These are phyloP conservation scores for Scleropages formosus DNA, from an alignment of 2,797 vertebrate genomes.

Conservation along the genomic window DNA sequence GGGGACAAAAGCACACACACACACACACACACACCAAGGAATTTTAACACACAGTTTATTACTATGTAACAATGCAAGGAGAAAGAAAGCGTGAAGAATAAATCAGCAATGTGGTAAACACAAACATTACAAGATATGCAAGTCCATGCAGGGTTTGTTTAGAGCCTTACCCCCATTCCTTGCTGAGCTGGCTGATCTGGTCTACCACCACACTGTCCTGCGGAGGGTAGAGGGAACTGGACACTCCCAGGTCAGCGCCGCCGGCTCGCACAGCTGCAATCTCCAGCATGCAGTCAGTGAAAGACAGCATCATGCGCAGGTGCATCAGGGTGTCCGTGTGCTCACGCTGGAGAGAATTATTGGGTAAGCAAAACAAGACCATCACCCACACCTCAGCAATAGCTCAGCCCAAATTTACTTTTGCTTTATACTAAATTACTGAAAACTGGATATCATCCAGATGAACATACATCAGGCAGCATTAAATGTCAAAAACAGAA, in stretches of 20 bases:
- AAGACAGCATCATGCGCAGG: conserved; percentile 88
- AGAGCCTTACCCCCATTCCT: conserved; percentile 87
- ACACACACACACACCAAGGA: too few relatives aligned
- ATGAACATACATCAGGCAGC: background rate
- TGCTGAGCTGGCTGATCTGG: conserved; percentile 96
- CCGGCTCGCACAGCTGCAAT: conserved; percentile 79
- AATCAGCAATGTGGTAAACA: too few relatives aligned
- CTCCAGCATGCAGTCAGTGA: conserved; percentile 92
- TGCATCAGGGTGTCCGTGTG: conserved; percentile 92
- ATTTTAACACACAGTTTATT: background rate
- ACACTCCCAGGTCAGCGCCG: conserved; percentile 78
- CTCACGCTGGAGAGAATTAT: conserved; percentile 72
- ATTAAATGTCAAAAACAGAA: background rate
- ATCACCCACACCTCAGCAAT: background rate
- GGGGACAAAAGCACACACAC: conserved; percentile 38
- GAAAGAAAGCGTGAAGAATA: too few relatives aligned
- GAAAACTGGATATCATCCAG: background rate
- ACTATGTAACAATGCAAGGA: background rate
- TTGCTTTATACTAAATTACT: background rate
- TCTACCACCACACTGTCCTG: conserved; percentile 94
- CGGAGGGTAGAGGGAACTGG: conserved; percentile 86
- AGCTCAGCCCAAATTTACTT: too few relatives aligned
- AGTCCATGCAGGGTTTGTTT: background rate
- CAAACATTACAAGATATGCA: too few relatives aligned
- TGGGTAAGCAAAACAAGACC: background rate